Evolutionary conservation across 37 sponge, comb jelly and placozoan species (phyloP), one percentile per base, ranked within the genome.

Genomic region (Beroe ovata): DNA sequence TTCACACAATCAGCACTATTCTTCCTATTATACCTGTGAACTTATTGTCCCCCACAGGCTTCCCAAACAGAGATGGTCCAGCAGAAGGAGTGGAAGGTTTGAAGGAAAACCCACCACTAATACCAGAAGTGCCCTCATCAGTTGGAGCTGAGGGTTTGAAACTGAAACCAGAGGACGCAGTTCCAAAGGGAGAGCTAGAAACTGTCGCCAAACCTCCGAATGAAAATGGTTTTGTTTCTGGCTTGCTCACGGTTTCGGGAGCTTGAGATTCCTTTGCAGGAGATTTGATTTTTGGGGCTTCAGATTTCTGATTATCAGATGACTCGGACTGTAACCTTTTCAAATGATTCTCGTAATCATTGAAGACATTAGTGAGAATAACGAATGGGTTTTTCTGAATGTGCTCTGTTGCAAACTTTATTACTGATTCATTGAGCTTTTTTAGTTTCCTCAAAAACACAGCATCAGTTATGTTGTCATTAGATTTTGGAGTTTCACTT

Each of bases 401-500:
- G 38, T 77, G 84, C 23, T 77, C 84, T 35, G 26, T 8, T 2
- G 84, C 84, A 42, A 77, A 77, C 23, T 77, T 77, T 33, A 77
- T 20, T 0, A 77, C 84, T n/a, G 84, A 77, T 36, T 77, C 39
- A 42, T 77, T 77, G 41, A 77, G 84, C 28, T 77, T 77, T 23
- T 77, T 77, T 3, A 77, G 84, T 23, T 77, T 77, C 25, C 33
- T 77, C 84, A 77, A 77, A 40, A 77, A 77, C 8, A 77, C 84
- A 3, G 26, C 84, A 35, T 69, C 25, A 2, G 18, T 69, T 47
- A 47, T 47, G 38, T 77, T 77, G 47, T 77, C 84, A 23, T 30
- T 2, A 42, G 42, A n/a, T n/a, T 77, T 42, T 4, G 84, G 28
- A 42, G 84, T 8, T 77, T 77, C 84, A 32, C 36, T 32, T 19